A percentile compares a stretch with the other conserved stretches of the same genome.
Evolutionary conservation across 1,140 invertebrate species (phyloP).

Genomic region (Drosophila littoralis): DNA sequence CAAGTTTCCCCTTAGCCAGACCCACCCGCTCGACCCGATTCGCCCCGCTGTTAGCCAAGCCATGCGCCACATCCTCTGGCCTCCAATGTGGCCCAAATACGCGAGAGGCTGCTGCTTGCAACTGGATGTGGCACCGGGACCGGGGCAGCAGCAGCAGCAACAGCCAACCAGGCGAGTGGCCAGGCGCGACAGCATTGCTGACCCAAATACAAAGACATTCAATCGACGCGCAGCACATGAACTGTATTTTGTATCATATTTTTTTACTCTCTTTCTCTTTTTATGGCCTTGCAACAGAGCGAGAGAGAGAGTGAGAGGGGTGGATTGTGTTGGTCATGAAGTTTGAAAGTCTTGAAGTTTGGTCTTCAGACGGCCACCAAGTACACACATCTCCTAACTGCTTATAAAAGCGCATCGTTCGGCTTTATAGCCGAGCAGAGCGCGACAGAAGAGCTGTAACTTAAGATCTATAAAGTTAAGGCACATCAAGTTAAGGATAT

Average conservation of each 20-base stretch:
- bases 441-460: constrained; percentile 2
- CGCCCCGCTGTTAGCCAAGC: background rate
- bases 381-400: background rate
- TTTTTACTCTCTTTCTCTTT: constrained; percentile 13
- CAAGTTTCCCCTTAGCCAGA: constrained; percentile 54
- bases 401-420: constrained; percentile 15
- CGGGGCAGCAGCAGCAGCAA: constrained; percentile 56
- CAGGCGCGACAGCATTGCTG: constrained; percentile 66
- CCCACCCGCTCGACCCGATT: background rate
- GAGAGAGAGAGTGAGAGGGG: background rate
- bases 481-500: background rate
- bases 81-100: constrained; percentile 41
- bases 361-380: constrained; percentile 5
- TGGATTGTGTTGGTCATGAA: background rate
- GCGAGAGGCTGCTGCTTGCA: constrained; percentile 22
- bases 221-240: constrained; percentile 50
- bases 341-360: constrained; percentile 20
- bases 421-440: constrained; percentile 14
- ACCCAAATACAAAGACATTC: constrained; percentile 79
- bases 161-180: constrained; percentile 26
- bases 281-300: constrained; percentile 23
- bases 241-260: constrained; percentile 51
- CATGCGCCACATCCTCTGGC: background rate
- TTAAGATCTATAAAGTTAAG: constrained; percentile 11
- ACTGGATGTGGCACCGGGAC: constrained; percentile 55